Base-by-base conservation (phyloP, 2,113 vertebrate species). In the Epinephelus cyanopodus region DNA sequence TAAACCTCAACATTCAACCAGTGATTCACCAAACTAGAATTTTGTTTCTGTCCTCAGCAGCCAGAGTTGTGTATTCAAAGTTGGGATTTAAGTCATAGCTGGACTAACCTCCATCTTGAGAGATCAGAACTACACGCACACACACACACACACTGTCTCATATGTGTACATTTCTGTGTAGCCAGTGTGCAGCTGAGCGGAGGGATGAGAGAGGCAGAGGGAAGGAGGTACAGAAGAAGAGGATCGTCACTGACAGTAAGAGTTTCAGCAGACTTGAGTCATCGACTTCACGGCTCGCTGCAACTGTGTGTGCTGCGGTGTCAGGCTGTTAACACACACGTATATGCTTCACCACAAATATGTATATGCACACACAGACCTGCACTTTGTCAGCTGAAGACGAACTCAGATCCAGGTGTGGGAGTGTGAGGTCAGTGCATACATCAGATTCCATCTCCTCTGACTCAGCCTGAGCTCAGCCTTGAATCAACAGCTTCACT, bases 381-480 rank as follows among this genome's bases (percentile, higher is more conserved):
- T 56, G 42, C 61, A 10, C n/a, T 25, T 42, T 52, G 45, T 67
- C 66, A 39, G 25, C 57, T 75, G 33, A 53, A 42, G 17, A n/a
- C 11, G 18, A 70, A 1, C 70, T 66, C 5, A 33, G 61, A 70
- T 82, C 77, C 81, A 84, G 85, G 75, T 86, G 74, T 74, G 77
- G 42, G 69, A n/a, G 66, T 19, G 39, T 72, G 79, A 83, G 63
- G 62, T 89, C 87, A 87, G 64, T 2, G 10, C 33, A 68, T 33
- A 64, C 48, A 75, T 74, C 68, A 85, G 65, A 79, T 78, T 78
- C 23, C 64, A 21, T 60, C 54, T 76, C 19, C 63, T 60, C 21
- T 18, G 37, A 42, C 47, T 61, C 5, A 54, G 27, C 52, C n/a
- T 37, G 21, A 82, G 33, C 68, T 56, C 21, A 17, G 42, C 58